These are phyloP conservation scores for Apodemus sylvaticus DNA, from an alignment of 2,113 vertebrate genomes.

Conservation along the genomic window DNA sequence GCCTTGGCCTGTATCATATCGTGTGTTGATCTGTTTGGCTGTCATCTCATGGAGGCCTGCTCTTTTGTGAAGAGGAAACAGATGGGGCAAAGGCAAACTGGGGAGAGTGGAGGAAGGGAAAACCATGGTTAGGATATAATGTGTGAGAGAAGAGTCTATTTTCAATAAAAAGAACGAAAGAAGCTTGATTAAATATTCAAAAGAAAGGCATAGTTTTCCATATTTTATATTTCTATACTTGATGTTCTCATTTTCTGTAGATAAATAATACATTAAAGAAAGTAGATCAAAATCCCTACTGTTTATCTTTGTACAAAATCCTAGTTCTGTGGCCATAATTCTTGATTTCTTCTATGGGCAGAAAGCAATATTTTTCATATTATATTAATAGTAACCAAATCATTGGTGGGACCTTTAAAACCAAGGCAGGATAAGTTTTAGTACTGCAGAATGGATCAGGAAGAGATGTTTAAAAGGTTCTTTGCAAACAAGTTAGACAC, in stretches of 20 bases:
- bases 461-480: neutral
- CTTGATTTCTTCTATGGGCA: neutral
- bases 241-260: neutral
- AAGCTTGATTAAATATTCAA: neutral
- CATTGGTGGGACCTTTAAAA: neutral
- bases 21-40: neutral
- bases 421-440: neutral
- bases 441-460: fast-evolving
- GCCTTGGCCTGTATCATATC: neutral
- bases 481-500: neutral
- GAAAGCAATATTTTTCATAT: neutral
- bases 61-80: neutral
- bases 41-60: neutral
- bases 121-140: neutral
- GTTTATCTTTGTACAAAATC: neutral
- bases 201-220: neutral
- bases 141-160: neutral
- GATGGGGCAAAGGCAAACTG: neutral
- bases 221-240: neutral
- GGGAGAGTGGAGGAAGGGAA: neutral
- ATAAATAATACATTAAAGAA: neutral
- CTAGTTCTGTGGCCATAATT: neutral
- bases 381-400: neutral
- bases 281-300: neutral
- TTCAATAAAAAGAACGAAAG: neutral